Base-by-base conservation (phyloP, 2,888 invertebrate species). In the Megalurothrips usitatus region DNA sequence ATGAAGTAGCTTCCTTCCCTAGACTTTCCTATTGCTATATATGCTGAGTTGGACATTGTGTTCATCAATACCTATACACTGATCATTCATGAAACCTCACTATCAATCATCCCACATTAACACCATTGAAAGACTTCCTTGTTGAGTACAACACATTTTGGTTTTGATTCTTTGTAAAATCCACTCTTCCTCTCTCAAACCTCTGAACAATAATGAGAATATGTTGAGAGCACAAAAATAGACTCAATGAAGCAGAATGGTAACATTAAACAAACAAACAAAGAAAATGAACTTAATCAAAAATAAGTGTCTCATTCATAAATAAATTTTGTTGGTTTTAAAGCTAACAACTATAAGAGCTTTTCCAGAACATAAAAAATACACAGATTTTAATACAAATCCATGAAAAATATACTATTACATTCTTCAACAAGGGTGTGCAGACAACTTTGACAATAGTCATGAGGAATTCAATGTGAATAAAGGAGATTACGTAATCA, bases 331-430 rank as follows among this genome's bases (percentile, higher is more conserved):
- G 68, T 68, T 75, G 68, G 26, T 75, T 75, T 75, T 12, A 75
- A 75, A 8, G 68, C 68, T 75, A 75, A 75, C 68, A 75, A 75
- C 68, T 75, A 75, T 75, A 75, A 75, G 68, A 75, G 68, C 68
- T 12, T 75, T 75, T 12, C 68, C 26, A 26, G 68, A 75, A 75
- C 68, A 75, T 75, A 75, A 9, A 75, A 75, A 75, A 75, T 75
- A 75, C 68, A 75, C 68, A 23, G 68, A 75, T 26, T 26, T 75
- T 75, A 75, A 75, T 26, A 75, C 23, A 75, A 9, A 75, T 75
- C 68, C 68, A 75, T 75, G 68, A 75, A 75, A 75, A 75, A 75
- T 75, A 75, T 75, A 75, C 68, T 75, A 75, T 75, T 75, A 75
- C 68, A 75, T 23, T 75, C 58, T 75, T 75, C 26, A 75, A 75